Conservation (phyloP, 2,888 invertebrate species). For the Ganaspis brasiliensis region DNA sequence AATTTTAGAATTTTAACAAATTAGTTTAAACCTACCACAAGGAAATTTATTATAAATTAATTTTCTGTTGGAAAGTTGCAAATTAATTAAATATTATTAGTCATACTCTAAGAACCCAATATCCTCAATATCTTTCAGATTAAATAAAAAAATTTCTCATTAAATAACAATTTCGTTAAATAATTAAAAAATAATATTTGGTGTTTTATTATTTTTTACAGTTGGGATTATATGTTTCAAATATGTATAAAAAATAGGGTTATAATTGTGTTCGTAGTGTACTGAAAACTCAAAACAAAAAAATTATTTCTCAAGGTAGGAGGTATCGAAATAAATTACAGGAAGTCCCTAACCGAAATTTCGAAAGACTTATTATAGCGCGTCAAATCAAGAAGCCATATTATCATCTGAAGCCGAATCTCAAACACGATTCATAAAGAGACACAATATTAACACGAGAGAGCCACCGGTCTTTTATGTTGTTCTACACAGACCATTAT, state of each 20-base stretch:
- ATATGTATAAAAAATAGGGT: no score
- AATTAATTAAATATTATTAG: no score
- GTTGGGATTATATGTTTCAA: no score
- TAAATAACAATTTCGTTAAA: no score
- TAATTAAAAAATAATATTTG: no score
- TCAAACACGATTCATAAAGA: constrained; percentile 52
- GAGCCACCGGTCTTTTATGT: constrained; percentile 59
- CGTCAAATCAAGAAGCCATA: constrained; percentile 50
- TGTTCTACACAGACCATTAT: constrained; percentile 35
- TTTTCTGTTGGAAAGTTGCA: no score
- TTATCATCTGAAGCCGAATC: constrained; percentile 55
- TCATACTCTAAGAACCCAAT: no score
- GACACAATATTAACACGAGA: constrained; percentile 53
- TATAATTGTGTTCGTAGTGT: no score
- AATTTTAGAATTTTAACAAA: constrained; percentile 2
- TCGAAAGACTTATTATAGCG: constrained; percentile 45
- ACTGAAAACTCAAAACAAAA: constrained; percentile 26
- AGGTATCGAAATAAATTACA: constrained; percentile 52
- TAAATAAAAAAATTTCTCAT: no score
- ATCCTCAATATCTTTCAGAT: no score
- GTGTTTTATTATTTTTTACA: no score
- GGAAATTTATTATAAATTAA: neutral
- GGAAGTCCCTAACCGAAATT: constrained; percentile 54
- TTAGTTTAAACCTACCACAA: neutral
- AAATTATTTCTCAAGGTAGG: constrained; percentile 13